phyloP scores from a whole-genome alignment of 2,797 vertebrate species.

The Acanthurus tractus region DNA sequence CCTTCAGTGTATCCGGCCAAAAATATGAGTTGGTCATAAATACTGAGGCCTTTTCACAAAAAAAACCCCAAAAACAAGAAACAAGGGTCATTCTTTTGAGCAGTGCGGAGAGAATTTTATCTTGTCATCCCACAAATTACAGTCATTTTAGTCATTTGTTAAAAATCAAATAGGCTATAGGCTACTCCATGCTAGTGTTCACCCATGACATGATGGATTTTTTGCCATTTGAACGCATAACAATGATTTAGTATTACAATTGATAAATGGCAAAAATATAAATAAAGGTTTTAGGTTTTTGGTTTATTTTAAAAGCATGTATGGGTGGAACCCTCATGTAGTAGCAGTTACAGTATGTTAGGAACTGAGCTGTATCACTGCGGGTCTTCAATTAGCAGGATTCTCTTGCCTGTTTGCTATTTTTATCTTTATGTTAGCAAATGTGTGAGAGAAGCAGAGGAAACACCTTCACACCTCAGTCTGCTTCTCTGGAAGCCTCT shows the following conservation, averaged over 20 bases:
- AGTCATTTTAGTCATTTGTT: neutral
- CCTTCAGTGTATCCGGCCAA: conserved; percentile 9
- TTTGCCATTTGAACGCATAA: neutral
- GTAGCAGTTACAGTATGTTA: conserved; percentile 27
- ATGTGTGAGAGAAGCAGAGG: conserved; percentile 65
- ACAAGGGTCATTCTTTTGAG: neutral
- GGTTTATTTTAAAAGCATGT: neutral
- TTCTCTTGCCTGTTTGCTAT: conserved; percentile 61
- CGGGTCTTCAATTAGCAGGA: conserved; percentile 63
- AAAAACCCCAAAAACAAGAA: no score
- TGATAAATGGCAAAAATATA: neutral
- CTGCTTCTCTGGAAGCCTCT: conserved; percentile 36
- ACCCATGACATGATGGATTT: neutral
- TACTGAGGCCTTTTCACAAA: neutral
- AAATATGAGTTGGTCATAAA: conserved; percentile 19
- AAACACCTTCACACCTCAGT: conserved; percentile 75
- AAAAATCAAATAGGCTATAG: no score
- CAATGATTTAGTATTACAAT: neutral
- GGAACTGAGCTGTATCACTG: conserved; percentile 30
- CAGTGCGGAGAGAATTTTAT: neutral
- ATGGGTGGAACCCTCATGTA: conserved; percentile 22
- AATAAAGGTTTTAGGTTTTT: conserved; percentile 9
- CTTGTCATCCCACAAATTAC: neutral
- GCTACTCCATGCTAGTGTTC: neutral
- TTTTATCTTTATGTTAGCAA: conserved; percentile 59